A percentile compares a stretch with the other conserved stretches of the same genome.
These are phyloP conservation scores for Hepsetus odoe DNA, from an alignment of 2,113 vertebrate species.

Conservation along the genomic window DNA sequence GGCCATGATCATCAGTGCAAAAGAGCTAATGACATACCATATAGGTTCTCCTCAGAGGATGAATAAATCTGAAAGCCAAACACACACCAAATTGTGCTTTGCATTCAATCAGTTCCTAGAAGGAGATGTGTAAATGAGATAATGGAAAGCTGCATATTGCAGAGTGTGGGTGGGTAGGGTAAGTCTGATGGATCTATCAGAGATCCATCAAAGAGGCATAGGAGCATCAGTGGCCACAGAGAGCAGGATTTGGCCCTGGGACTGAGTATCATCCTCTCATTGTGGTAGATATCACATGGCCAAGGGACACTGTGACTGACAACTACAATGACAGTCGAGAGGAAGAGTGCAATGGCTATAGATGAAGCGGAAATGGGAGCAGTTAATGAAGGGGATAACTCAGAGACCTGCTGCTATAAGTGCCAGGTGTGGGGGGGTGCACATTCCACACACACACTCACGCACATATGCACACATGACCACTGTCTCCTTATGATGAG, in stretches of 20 bases:
- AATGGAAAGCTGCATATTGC: slow-evolving; percentile 8
- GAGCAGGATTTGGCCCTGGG: slow-evolving; percentile 7
- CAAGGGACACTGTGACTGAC: slow-evolving; percentile 58
- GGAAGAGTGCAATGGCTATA: slow-evolving; percentile 21
- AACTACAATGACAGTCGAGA: slow-evolving; percentile 54
- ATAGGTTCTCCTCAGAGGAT: background rate
- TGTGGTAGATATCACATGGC: slow-evolving; percentile 46
- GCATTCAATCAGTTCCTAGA: slow-evolving; percentile 45
- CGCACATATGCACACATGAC: background rate
- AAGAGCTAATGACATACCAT: background rate
- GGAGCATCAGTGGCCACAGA: background rate
- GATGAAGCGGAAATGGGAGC: slow-evolving; percentile 57
- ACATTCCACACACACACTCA: background rate
- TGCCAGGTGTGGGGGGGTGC: slow-evolving; percentile 10
- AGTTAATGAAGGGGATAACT: slow-evolving; percentile 61
- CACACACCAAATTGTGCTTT: slow-evolving; percentile 21
- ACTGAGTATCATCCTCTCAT: slow-evolving; percentile 30
- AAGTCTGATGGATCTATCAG: slow-evolving; percentile 1
- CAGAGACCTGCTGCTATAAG: slow-evolving; percentile 49
- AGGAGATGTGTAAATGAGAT: slow-evolving; percentile 42
- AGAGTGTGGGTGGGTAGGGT: slow-evolving; percentile 6
- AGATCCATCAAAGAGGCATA: slow-evolving; percentile 24
- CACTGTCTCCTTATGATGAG: slow-evolving; percentile 22
- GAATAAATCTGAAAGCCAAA: slow-evolving; percentile 8
- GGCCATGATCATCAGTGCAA: background rate